Percentiles rank a stretch among this genome's conserved stretches.
Evolutionary conservation across 2,797 vertebrate species (phyloP).

Genomic region (Ataeniobius toweri): DNA sequence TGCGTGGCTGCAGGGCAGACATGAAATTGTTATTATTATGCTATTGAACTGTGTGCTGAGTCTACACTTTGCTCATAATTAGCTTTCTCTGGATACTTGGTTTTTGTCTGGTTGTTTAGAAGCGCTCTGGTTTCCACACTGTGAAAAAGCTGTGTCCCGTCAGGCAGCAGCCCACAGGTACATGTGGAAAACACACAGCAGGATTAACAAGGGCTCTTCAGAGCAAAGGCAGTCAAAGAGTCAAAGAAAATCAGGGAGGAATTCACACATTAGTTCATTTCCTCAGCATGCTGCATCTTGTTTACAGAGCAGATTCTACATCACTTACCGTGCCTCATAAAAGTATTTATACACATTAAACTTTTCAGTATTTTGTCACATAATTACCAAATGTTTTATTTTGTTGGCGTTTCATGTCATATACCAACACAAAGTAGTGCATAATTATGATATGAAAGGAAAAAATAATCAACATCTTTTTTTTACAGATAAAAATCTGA

Average conservation of each 20-base stretch:
- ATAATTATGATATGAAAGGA: neutral
- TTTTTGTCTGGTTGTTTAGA: constrained; percentile 45
- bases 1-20: constrained; percentile 77
- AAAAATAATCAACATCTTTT: neutral
- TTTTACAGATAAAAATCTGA: neutral
- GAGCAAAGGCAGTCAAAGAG: constrained; percentile 10
- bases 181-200: constrained; percentile 62
- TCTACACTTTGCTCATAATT: constrained; percentile 76
- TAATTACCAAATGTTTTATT: neutral
- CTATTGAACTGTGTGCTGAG: constrained; percentile 78
- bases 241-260: neutral
- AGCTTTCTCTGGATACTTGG: constrained; percentile 66
- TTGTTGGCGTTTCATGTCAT: neutral
- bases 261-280: constrained; percentile 7
- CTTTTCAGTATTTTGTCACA: neutral
- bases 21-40: constrained; percentile 83
- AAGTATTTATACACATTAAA: neutral
- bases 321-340: neutral
- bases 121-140: constrained; percentile 36
- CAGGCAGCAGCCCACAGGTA: constrained; percentile 28
- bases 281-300: neutral
- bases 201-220: constrained; percentile 20
- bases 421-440: neutral
- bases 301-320: neutral
- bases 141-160: constrained; percentile 46